These are phyloP conservation scores for Furcula furcula DNA, from an alignment of 2,888 invertebrate genomes.

Conservation along the genomic window DNA sequence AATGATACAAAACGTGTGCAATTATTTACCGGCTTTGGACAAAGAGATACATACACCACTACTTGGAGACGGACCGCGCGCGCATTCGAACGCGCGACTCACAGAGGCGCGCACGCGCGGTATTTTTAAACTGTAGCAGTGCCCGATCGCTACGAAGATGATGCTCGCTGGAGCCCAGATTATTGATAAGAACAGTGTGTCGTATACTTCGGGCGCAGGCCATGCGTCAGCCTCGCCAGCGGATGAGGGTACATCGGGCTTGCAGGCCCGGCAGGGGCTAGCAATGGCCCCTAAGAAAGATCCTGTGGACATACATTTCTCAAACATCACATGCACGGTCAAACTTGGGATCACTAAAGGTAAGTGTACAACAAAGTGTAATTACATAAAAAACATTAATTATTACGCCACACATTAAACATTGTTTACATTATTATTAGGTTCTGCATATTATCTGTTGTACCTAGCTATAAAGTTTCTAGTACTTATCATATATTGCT, in stretches of 20 bases:
- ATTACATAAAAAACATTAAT: too few species aligned
- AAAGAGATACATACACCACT: slow-evolving; percentile 45
- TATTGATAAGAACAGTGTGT: slow-evolving; percentile 59
- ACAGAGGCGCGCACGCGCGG: slow-evolving; percentile 50
- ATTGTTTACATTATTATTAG: too few species aligned
- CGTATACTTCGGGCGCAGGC: slow-evolving; percentile 28
- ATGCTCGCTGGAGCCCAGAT: slow-evolving; percentile 75
- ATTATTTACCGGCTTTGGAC: slow-evolving; percentile 48
- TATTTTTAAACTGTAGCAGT: slow-evolving; percentile 10
- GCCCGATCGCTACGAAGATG: slow-evolving; percentile 45
- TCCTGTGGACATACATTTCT: slow-evolving; percentile 87
- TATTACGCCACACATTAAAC: too few species aligned
- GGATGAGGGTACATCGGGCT: slow-evolving; percentile 1
- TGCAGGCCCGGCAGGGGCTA: slow-evolving; percentile 30
- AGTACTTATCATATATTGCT: too few species aligned
- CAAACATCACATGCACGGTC: slow-evolving; percentile 87
- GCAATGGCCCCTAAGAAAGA: slow-evolving; percentile 56
- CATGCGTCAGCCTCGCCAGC: slow-evolving; percentile 12
- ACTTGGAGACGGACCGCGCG: slow-evolving; percentile 40
- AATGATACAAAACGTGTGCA: slow-evolving; percentile 46
- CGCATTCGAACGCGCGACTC: slow-evolving; percentile 57
- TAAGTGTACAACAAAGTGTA: too few species aligned
- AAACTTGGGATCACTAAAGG: slow-evolving; percentile 88
- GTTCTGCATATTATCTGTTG: too few species aligned
- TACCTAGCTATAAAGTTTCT: too few species aligned